Base-by-base conservation (phyloP, 2,113 vertebrate species). In the Myrmecophaga tridactyla region DNA sequence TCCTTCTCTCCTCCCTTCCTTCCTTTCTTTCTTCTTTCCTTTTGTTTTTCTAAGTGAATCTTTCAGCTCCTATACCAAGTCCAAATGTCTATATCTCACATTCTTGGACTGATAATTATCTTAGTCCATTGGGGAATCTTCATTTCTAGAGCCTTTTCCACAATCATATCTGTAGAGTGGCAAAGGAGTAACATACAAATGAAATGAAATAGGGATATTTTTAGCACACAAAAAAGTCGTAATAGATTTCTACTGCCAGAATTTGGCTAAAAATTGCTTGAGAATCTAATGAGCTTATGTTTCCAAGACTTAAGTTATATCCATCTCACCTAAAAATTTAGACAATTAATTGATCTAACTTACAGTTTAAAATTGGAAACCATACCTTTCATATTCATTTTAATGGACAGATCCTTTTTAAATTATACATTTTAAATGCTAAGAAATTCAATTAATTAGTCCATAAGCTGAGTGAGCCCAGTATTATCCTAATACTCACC, bases 401-500 rank as follows among this genome's bases (percentile, higher is more conserved):
- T 56, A 62, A 36, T 20, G 9, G 62, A 70, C 29, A 27, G 9
- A 67, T 56, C 0, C 23, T 23, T 95, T 93, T 34, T 69, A 77
- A 25, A 60, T 23, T 5, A 60, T 73, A 18, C 31, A 70, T 86
- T 48, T 56, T 51, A 83, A 86, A 84, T 41, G 20, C 7, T 90
- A 39, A 86, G 76, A 75, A 69, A 65, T 63, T 1, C 48, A 88
- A 76, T 92, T 53, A 65, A 75, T 60, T 46, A 69, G 56, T 67
- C 36, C 27, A 4, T 34, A 75, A 84, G 65, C 39, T 51, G 27
- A 70, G 3, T 9, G 5, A 67, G 27, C 4, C 31, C 34, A 2
- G 2, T 56, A 53, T 78, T 20, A 60, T 89, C 14, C 80, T 88
- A 94, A 85, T 75, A 92, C 96, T 96, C 92, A 98, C 90, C 86